A percentile compares a stretch with the other conserved stretches of the same genome.
phyloP scores from a whole-genome alignment of 2,888 invertebrate species.

The Diplazon laetatorius region DNA sequence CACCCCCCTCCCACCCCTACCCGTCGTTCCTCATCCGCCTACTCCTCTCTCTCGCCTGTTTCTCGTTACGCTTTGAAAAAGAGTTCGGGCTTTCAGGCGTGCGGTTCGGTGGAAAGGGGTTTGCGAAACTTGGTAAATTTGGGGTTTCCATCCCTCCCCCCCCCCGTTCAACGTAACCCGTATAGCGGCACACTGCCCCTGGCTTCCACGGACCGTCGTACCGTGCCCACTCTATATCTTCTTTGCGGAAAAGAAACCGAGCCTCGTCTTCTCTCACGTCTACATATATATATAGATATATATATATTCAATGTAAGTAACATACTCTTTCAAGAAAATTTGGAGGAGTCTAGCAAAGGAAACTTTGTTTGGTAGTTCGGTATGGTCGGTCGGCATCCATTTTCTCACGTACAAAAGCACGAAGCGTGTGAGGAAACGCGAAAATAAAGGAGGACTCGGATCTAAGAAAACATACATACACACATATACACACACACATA shows the following conservation, averaged over 20 bases:
- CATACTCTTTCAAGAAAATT: conserved; percentile 41
- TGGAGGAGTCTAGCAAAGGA: conserved; percentile 25
- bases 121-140: conserved; percentile 64
- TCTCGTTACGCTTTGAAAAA: conserved; percentile 59
- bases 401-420: conserved; percentile 37
- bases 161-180: conserved; percentile 27
- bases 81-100: conserved; percentile 51
- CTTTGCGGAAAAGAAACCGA: conserved; percentile 42
- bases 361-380: conserved; percentile 50
- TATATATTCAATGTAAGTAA: background rate
- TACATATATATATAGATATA: background rate
- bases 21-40: conserved; percentile 27
- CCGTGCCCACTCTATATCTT: conserved; percentile 41
- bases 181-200: conserved; percentile 27
- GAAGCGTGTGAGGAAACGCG: conserved; percentile 30
- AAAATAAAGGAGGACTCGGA: no score
- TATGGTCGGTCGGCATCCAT: conserved; percentile 18
- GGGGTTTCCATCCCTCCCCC: conserved; percentile 49
- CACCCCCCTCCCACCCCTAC: conserved; percentile 16
- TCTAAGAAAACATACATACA: no score
- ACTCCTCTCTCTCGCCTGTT: background rate
- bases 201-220: conserved; percentile 36
- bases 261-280: conserved; percentile 12
- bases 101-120: conserved; percentile 32
- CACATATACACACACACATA: no score